Evolutionary conservation across 2,113 vertebrate species (phyloP), one percentile per base, ranked within the genome.

Genomic region (Prietella phreatophila): DNA sequence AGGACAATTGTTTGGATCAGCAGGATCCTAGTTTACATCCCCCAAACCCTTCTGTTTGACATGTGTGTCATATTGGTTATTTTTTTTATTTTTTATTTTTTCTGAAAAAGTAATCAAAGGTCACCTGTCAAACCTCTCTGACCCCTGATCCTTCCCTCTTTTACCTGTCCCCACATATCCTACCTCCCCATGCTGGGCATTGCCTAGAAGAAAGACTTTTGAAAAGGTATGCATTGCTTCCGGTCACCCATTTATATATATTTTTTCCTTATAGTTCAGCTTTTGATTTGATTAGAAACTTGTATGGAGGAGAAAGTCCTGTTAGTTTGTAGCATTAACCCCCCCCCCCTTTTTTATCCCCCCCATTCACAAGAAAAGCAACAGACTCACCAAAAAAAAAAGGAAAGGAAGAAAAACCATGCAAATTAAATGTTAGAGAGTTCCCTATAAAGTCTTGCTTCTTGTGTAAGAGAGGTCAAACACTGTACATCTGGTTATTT

Each of bases 371-470:
- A 93, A 92, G 91, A 91, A 92, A 91, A 93, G 91, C 87, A 87
- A 91, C 88, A 84, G 82, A 84, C 65, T 75, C 87, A 89, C 87
- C 82, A 15, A 80, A 79, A 39, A 39, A 7, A 15, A 9, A 76
- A 88, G 90, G 39, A 2, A 5, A 42, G 4, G 39, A 92, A 93
- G 91, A 91, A 89, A 17, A 2, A 76, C 8, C 14, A 84, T 89
- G 88, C 88, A 73, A 93, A 94, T 95, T 93, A 95, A 95, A 95
- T 94, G 92, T 95, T 87, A 92, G 92, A 92, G 86, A 92, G 91
- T 85, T 91, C 92, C 91, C 88, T 90, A 87, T 90, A 91, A 90
- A 75, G 87, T 91, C 86, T 92, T 87, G 76, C 71, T 60, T 91
- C 84, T 88, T 89, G 87, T 58, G 61, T 87, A 71, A 36, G 4